A percentile compares a stretch with the other conserved stretches of the same genome.
These are phyloP conservation scores for Salpingus planirostris DNA, from an alignment of 2,888 invertebrate species.

Conservation along the genomic window DNA sequence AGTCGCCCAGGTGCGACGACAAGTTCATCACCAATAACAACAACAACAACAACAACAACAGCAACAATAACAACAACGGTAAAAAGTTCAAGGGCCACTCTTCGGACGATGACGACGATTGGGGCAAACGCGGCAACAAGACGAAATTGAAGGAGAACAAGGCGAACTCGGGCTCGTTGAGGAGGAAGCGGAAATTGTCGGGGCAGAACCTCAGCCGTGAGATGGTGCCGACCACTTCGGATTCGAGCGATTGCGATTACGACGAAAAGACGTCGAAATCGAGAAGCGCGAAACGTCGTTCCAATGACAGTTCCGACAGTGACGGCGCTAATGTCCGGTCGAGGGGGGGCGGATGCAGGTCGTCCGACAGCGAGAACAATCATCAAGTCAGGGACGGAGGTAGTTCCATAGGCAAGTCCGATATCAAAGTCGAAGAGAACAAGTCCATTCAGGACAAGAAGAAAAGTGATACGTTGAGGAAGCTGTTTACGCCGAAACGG, in stretches of 20 bases:
- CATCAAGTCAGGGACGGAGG: too few relatives aligned
- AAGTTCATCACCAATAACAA: slow-evolving; percentile 15
- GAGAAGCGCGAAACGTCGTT: background rate
- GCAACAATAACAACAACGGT: slow-evolving; percentile 9
- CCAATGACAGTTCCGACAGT: slow-evolving; percentile 15
- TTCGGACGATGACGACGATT: slow-evolving; percentile 36
- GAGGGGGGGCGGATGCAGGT: too few relatives aligned
- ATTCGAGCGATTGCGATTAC: slow-evolving; percentile 33
- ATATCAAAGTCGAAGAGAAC: slow-evolving; percentile 40
- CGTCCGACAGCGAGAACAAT: slow-evolving; percentile 23
- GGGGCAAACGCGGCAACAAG: slow-evolving; percentile 33
- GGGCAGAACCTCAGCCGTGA: slow-evolving; percentile 25
- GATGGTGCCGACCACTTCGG: slow-evolving; percentile 24
- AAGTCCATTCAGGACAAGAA: slow-evolving; percentile 57
- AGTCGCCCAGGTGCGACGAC: slow-evolving; percentile 11
- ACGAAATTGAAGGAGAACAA: slow-evolving; percentile 20
- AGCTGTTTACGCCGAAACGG: slow-evolving; percentile 51
- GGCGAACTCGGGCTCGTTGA: slow-evolving; percentile 8
- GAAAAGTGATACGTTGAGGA: slow-evolving; percentile 58
- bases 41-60: slow-evolving; percentile 14
- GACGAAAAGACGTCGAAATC: slow-evolving; percentile 21
- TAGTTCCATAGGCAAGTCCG: slow-evolving; percentile 3
- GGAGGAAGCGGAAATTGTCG: slow-evolving; percentile 33
- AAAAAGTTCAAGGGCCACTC: background rate
- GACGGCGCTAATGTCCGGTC: too few relatives aligned